A percentile compares a stretch with the other conserved stretches of the same genome.
These are phyloP conservation scores for Holotrichia oblita DNA, from an alignment of 1,140 invertebrate species.

Conservation along the genomic window DNA sequence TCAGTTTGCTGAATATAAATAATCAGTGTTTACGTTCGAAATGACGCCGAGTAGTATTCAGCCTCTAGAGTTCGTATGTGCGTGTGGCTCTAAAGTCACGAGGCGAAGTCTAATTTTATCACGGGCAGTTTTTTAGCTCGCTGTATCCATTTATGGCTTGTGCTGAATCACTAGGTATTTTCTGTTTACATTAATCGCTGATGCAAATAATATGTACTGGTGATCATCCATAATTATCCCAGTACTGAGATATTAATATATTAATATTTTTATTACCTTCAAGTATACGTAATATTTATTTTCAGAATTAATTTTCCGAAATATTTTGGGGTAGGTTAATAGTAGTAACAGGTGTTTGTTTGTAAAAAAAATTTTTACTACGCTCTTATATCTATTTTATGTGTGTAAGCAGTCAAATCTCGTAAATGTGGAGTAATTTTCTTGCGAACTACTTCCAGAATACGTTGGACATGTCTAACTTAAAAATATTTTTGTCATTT, in stretches of 20 bases:
- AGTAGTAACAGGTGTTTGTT: neutral
- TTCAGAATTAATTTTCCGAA: neutral
- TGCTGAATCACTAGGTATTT: conserved; percentile 1
- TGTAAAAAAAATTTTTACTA: neutral
- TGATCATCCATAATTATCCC: neutral
- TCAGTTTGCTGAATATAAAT: conserved; percentile 2
- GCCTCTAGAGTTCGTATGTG: conserved; percentile 1
- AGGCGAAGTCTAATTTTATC: conserved; percentile 31
- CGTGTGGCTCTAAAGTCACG: conserved; percentile 3
- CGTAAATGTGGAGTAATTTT: too few relatives aligned
- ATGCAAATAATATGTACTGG: neutral
- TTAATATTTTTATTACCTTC: neutral
- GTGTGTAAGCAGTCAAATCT: too few relatives aligned
- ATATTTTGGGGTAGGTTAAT: neutral
- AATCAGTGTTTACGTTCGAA: conserved; percentile 6
- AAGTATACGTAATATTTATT: neutral
- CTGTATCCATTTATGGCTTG: conserved; percentile 7
- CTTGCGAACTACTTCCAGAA: too few relatives aligned
- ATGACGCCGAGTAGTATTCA: neutral
- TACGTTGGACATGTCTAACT: too few relatives aligned
- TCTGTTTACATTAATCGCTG: conserved; percentile 11
- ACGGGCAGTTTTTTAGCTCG: conserved; percentile 16
- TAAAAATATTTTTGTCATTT: too few relatives aligned
- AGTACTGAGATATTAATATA: neutral
- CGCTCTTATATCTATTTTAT: too few relatives aligned